Evolutionary conservation across 92 coral and sea anemone genomes (phyloP), one percentile per base, ranked within the genome.

Genomic region (Parazoanthus darwini): DNA sequence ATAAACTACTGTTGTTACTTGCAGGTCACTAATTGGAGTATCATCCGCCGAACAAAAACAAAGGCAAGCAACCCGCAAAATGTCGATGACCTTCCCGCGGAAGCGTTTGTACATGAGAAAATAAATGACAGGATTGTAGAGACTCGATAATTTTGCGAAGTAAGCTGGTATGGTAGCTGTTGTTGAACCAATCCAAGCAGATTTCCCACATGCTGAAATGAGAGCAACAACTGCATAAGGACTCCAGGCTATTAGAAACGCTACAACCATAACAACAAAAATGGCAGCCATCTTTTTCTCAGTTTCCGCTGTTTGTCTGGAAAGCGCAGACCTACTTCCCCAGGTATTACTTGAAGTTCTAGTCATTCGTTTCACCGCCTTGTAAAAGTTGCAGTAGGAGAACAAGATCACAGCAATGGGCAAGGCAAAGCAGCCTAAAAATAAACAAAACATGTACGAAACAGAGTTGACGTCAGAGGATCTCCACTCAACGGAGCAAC

Each of bases 51-150:
- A 63, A 20, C 26, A 1, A 23, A 63, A 63, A 23, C 70, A 63
- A 63, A 2, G 26, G n/a, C 70, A 7, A 63, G 8, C 26, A 63
- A 20, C 3, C 26, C 8, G 70, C 70, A 63, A 63, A 63, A 63
- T 25, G 70, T 23, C 26, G 25, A 63, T 20, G 6, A 63, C 70
- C 70, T 63, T 85, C 43, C 23, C n/a, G 1, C 96, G 91, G 42
- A 95, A 90, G 38, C 80, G 82, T 26, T 85, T 85, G 89, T 92
- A 92, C 78, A 89, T 82, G 88, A 95, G 94, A 79, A 92, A 92
- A 8, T 93, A 93, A 35, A 95, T 86, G n/a, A 95, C 74, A 0
- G 98, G 98, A 73, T 95, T 95, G 90, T 91, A 91, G 74, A 82
- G 82, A 46, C 82, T 80, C 10, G 96, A 85, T 48, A 88, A 81